A percentile compares a stretch with the other conserved stretches of the same genome.
phyloP scores from a whole-genome alignment of 2,888 invertebrate species.

The Drosophila rubida region DNA sequence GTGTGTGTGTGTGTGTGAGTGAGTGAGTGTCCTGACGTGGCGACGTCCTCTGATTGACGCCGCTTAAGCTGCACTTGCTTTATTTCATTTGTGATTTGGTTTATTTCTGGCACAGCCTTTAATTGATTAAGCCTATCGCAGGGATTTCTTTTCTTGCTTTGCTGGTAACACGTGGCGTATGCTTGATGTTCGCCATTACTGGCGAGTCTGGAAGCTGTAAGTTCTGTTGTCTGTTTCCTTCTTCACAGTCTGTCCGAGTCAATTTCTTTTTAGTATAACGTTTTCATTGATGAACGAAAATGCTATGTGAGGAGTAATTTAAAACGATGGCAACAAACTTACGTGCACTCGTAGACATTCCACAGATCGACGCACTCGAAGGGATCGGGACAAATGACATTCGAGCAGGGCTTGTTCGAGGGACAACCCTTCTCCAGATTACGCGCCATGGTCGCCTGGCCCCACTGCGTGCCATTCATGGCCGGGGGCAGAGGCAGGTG shows the following conservation, averaged over 20 bases:
- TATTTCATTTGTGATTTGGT: constrained; percentile 6
- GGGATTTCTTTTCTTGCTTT: constrained; percentile 10
- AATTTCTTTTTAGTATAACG: constrained; percentile 17
- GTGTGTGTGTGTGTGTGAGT: background rate
- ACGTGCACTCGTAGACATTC: constrained; percentile 99
- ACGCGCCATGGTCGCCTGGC: constrained; percentile 96
- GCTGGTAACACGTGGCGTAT: constrained; percentile 37
- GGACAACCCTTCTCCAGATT: constrained; percentile 96
- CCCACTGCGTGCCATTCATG: constrained; percentile 98
- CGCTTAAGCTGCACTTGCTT: constrained; percentile 34
- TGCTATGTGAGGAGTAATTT: constrained; percentile 29
- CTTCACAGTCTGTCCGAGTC: constrained; percentile 55
- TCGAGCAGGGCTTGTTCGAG: constrained; percentile 97
- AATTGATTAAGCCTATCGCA: constrained; percentile 72
- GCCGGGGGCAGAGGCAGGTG: constrained; percentile 97
- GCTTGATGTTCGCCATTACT: constrained; percentile 4
- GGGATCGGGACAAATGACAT: constrained; percentile 96
- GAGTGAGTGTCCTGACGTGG: constrained; percentile 8
- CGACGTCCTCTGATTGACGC: constrained; percentile 52
- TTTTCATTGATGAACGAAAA: constrained; percentile 50
- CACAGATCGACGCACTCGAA: constrained; percentile 98
- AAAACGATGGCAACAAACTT: constrained; percentile 85
- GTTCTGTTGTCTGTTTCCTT: background rate
- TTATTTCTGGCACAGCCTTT: constrained; percentile 39
- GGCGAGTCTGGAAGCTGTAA: background rate